phyloP scores from a whole-genome alignment of 92 coral and sea anemone species.

The Siderastrea radians region DNA sequence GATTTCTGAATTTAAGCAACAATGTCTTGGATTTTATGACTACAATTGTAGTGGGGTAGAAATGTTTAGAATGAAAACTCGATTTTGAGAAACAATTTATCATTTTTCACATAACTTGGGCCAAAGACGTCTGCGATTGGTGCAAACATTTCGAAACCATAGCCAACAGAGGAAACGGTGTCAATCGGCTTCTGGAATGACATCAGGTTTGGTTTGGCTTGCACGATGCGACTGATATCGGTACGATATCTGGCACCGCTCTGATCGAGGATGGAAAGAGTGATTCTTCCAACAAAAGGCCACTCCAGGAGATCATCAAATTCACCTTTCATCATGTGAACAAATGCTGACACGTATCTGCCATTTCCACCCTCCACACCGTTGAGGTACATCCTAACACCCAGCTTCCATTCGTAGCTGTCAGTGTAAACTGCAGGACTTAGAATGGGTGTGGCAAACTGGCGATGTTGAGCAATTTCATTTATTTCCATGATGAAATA shows the following conservation, averaged over 20 bases:
- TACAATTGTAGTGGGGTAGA: too few species aligned
- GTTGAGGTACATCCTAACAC: neutral
- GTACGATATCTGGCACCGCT: conserved; percentile 7
- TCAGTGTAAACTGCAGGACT: neutral
- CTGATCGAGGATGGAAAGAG: conserved; percentile 10
- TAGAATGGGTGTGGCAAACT: neutral
- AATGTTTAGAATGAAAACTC: neutral
- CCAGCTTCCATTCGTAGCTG: neutral
- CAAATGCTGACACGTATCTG: neutral
- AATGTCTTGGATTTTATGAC: too few species aligned
- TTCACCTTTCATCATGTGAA: conserved; percentile 4
- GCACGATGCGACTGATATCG: neutral
- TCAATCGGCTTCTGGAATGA: neutral
- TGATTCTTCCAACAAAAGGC: conserved; percentile 10
- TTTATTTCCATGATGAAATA: neutral
- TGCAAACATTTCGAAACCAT: neutral
- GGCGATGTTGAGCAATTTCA: neutral
- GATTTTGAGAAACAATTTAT: neutral
- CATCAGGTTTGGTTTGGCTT: neutral
- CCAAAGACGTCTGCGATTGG: neutral
- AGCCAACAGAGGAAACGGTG: neutral
- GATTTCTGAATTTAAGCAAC: too few species aligned
- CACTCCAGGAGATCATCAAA: neutral
- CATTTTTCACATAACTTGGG: neutral
- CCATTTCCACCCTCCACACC: conserved; percentile 11